Evolutionary conservation across 1,140 invertebrate genomes (phyloP).

Genomic region (Apis cerana): DNA sequence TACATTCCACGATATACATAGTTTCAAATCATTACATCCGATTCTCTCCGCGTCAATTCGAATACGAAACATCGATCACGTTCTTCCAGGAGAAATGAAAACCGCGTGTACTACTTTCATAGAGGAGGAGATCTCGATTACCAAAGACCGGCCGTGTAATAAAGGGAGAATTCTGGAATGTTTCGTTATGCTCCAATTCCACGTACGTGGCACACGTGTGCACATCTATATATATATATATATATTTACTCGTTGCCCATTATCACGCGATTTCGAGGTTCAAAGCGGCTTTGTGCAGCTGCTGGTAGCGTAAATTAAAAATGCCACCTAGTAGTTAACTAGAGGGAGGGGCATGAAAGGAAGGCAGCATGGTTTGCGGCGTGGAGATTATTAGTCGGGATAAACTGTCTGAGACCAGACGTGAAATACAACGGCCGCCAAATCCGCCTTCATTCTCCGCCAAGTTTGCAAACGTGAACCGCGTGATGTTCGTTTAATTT

Average conservation of each 20-base stretch:
- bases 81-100: no score
- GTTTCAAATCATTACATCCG: no score
- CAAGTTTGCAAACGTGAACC: conserved; percentile 1
- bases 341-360: neutral
- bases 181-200: neutral
- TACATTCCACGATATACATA: no score
- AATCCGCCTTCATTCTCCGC: neutral
- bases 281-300: neutral
- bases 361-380: neutral
- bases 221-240: no score
- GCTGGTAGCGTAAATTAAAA: conserved; percentile 27
- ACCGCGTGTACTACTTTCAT: no score
- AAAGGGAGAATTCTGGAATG: neutral
- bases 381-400: conserved; percentile 8
- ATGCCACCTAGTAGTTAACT: conserved; percentile 12
- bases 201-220: neutral
- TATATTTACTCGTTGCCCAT: neutral
- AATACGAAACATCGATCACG: no score
- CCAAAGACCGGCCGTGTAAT: neutral
- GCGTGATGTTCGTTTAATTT: neutral
- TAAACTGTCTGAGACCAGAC: conserved; percentile 26
- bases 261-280: neutral
- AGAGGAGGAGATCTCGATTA: no score
- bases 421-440: conserved; percentile 5
- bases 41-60: no score